Evolutionary conservation across 2,888 invertebrate species (phyloP).

Genomic region (Pollenia labialis): DNA sequence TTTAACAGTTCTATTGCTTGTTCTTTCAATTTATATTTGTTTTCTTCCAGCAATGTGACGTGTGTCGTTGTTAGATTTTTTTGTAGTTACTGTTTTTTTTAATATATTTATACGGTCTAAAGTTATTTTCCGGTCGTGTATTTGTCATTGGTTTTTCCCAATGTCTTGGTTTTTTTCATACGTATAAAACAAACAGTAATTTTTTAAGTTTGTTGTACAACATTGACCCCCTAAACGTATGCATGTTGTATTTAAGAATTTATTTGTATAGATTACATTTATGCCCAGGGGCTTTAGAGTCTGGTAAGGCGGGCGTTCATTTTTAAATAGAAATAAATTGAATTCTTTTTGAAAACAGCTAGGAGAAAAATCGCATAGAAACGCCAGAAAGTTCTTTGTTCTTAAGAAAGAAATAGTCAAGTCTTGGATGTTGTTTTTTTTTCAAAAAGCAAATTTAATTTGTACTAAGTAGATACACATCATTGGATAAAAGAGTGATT

Average conservation of each 20-base stretch:
- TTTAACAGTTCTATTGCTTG: conserved; percentile 27
- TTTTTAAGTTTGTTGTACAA: conserved; percentile 30
- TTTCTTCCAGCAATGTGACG: conserved; percentile 51
- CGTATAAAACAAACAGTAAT: conserved; percentile 2
- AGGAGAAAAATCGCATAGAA: conserved; percentile 12
- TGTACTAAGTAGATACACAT: conserved; percentile 15
- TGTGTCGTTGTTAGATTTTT: conserved; percentile 49
- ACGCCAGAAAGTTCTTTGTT: conserved; percentile 6
- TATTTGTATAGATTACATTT: conserved; percentile 61
- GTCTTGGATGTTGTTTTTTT: conserved; percentile 4
- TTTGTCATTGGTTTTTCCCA: conserved; percentile 68
- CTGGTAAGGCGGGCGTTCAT: conserved; percentile 59
- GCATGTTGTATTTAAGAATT: conserved; percentile 60
- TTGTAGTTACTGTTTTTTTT: conserved; percentile 44
- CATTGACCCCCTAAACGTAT: conserved; percentile 54
- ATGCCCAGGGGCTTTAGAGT: conserved; percentile 56
- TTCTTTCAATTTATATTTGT: conserved; percentile 23
- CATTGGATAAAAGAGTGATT: background rate
- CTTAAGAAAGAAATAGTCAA: background rate
- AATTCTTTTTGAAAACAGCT: conserved; percentile 44
- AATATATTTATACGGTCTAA: conserved; percentile 64
- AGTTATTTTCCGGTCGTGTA: conserved; percentile 69
- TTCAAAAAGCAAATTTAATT: conserved; percentile 38
- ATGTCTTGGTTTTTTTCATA: conserved; percentile 31
- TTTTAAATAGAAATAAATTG: conserved; percentile 68